A percentile compares a stretch with the other conserved stretches of the same genome.
These are phyloP conservation scores for Lithophane leautieri DNA, from an alignment of 2,888 invertebrate species.

Conservation along the genomic window DNA sequence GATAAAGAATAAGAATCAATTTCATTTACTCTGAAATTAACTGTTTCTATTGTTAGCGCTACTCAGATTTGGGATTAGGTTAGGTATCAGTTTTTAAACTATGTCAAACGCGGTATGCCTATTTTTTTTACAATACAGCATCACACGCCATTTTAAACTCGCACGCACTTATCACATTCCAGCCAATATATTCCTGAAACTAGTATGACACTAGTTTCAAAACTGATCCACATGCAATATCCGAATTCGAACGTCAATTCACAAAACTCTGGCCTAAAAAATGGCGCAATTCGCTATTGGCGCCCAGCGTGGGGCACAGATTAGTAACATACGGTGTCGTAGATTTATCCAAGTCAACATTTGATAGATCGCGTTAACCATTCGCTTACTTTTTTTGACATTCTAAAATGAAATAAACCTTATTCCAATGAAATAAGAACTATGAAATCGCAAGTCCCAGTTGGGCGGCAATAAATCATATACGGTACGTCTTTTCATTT, in stretches of 20 bases:
- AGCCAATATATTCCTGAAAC: conserved; percentile 16
- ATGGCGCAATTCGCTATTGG: conserved; percentile 59
- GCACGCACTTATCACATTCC: background rate
- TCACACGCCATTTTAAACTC: background rate
- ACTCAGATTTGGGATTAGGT: background rate
- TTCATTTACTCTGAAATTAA: background rate
- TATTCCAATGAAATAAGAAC: conserved; percentile 41
- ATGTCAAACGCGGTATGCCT: background rate
- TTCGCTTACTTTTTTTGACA: conserved; percentile 31
- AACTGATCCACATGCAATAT: conserved; percentile 48
- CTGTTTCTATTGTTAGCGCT: too few relatives aligned
- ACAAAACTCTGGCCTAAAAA: conserved; percentile 48
- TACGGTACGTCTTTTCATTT: conserved; percentile 45
- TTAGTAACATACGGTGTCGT: conserved; percentile 71
- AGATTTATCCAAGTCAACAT: conserved; percentile 73
- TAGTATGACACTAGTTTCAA: conserved; percentile 34
- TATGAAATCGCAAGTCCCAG: conserved; percentile 28
- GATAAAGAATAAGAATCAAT: background rate
- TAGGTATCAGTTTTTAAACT: background rate
- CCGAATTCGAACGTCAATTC: conserved; percentile 8
- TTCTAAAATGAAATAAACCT: conserved; percentile 44
- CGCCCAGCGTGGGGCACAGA: conserved; percentile 69
- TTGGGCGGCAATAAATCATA: conserved; percentile 64
- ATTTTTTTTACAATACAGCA: too few relatives aligned
- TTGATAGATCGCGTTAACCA: conserved; percentile 71